Conservation (phyloP, 2,113 vertebrate genomes). For the Cephalopholis sonnerati region DNA sequence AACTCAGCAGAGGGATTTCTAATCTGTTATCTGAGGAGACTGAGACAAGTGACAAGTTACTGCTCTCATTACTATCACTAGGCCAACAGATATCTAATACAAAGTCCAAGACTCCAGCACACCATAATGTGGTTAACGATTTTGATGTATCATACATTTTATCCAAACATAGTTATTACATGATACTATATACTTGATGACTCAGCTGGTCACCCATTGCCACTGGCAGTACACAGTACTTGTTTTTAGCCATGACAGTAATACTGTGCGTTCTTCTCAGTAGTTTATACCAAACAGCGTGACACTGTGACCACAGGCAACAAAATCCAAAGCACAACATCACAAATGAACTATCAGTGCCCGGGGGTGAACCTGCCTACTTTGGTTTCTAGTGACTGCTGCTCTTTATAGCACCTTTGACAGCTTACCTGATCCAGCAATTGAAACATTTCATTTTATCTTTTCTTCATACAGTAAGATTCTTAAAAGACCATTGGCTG, state of each 20-base stretch:
- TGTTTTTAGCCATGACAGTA: neutral
- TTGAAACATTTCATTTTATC: neutral
- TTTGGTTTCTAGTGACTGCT: neutral
- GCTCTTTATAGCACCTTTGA: neutral
- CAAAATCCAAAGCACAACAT: neutral
- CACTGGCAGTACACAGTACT: neutral
- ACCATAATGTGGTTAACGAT: neutral
- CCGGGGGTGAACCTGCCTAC: no score
- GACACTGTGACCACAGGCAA: neutral
- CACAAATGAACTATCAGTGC: neutral
- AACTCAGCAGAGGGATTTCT: constrained; percentile 35
- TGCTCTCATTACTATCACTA: constrained; percentile 39
- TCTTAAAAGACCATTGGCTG: neutral
- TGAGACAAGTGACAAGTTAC: constrained; percentile 16
- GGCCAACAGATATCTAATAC: constrained; percentile 17
- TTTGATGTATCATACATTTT: neutral
- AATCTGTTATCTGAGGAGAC: constrained; percentile 49
- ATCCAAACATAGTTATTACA: neutral
- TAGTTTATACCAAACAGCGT: neutral
- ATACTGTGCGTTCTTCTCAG: neutral
- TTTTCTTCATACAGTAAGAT: neutral
- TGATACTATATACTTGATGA: neutral
- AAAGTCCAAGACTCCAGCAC: neutral
- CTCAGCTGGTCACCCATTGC: neutral
- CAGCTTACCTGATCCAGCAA: neutral